Percentiles rank a stretch among this genome's conserved stretches.
Conservation (phyloP, 35 echinoderm and acorn worm genomes). For the Hemicentrotus pulcherrimus region DNA sequence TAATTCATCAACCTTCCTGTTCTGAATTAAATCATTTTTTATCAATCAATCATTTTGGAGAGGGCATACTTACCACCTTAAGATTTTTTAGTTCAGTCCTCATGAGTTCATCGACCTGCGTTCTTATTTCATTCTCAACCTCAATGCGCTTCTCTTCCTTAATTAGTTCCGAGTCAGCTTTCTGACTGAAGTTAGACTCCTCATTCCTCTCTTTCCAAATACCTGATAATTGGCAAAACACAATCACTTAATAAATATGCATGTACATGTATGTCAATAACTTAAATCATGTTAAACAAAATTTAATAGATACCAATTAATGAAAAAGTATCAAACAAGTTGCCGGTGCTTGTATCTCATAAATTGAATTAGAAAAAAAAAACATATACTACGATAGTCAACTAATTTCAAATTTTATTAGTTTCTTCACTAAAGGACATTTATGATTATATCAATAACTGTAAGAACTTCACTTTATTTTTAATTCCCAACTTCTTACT, state of each 20-base stretch:
- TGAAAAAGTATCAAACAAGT: no score
- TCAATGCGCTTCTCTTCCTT: conserved; percentile 94
- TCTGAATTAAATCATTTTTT: neutral
- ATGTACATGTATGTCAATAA: neutral
- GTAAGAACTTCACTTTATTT: no score
- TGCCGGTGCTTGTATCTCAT: no score
- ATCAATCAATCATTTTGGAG: neutral
- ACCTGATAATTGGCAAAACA: conserved; percentile 53
- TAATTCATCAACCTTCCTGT: neutral
- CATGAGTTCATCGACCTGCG: conserved; percentile 92
- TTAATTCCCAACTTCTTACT: no score
- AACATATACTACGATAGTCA: no score
- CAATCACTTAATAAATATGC: neutral
- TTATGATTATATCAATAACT: no score
- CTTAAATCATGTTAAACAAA: neutral
- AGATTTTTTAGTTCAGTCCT: conserved; percentile 98
- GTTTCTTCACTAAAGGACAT: no score
- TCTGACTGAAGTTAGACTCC: conserved; percentile 96
- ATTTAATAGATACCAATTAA: neutral
- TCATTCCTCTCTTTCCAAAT: conserved; percentile 96
- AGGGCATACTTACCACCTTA: conserved; percentile 73
- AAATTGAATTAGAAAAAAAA: no score
- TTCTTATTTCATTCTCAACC: conserved; percentile 86
- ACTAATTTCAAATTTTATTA: no score
- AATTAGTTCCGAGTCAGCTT: conserved; percentile 91